Evolutionary conservation across 2,888 invertebrate genomes (phyloP), one percentile per base, ranked within the genome.

Genomic region (Danaus chrysippus): DNA sequence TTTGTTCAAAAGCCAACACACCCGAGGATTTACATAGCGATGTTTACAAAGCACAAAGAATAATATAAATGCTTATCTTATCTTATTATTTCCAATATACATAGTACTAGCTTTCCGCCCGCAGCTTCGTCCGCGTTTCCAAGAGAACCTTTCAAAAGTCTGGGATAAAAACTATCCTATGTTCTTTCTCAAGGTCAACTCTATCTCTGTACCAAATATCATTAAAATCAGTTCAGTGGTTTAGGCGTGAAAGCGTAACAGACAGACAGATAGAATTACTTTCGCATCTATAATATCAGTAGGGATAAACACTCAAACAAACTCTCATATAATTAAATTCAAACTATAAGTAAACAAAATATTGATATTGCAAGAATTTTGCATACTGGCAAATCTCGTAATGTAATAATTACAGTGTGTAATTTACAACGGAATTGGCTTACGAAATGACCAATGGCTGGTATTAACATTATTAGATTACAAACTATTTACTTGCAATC

Each of bases 1-100:
- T 49, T 15, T 43, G 43, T 49, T 15, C 17, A 17, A 10, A 49
- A 49, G 49, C 49, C 49, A 49, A 49, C 49, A 49, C 10, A 13
- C n/a, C 15, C 49, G 11, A 17, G 17, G 49, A 49, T 49, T 49
- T 10, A 49, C 17, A 49, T 49, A 17, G 12, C 10, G 10, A 17
- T 9, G 17, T 49, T 17, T 17, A 49, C 49, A 10, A 17, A 49
- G 10, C 15, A 49, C 49, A 49, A 15, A 46, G n/a, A n/a, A 49
- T 49, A 49, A 49, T 15, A 46, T 9, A 5, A 46, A 46, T 10
- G 10, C 49, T 49, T 49, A 49, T 49, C 15, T 15, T 49, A 49
- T 17, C 3, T 8, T 13, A 5, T 49, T 13, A 12, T 44, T 12
- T 5, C 13, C 12, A 13, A 13, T 44, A 44, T 44, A 44, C 12